Evolutionary conservation across 2,888 invertebrate genomes (phyloP), one percentile per base, ranked within the genome.

Genomic region (Lepidochitona cinerea): DNA sequence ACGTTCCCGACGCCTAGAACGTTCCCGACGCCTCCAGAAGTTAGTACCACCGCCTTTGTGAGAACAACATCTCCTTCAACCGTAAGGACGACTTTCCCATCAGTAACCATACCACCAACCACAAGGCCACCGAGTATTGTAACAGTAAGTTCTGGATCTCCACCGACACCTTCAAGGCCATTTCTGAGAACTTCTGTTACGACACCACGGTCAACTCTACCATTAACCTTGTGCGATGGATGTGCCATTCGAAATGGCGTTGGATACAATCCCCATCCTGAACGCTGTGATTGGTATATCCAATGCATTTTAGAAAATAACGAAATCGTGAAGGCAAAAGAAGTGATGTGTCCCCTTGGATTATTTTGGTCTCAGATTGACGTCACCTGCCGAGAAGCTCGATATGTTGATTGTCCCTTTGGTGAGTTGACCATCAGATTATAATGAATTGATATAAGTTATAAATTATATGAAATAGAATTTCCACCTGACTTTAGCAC

Each of bases 341-440:
- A 75, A 23, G 76, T 78, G 67, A 76, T 78, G 36, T 79, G 79
- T 53, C 71, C 79, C 18, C 29, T 72, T 7, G 79, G 77, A 12
- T 59, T 78, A 32, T 71, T 76, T 1, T 79, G 79, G 79, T 79
- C 79, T 12, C 79, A 78, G 67, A 52, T 54, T 9, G 73, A 74
- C 68, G 75, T 74, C 53, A 75, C 75, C 23, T 78, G 78, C 67
- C 72, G 74, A 14, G 73, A 75, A 74, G 75, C 78, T 3, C 23
- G 33, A 18, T 74, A 78, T 36, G 72, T 72, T 12, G 75, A 75
- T 67, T 78, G 78, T 53, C 71, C 75, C 0, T n/a, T 37, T 18
- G 75, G 78, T 78, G 69, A 70, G 78, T 4, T n/a, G n/a, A n/a
- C n/a, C n/a, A n/a, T n/a, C n/a, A n/a, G n/a, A n/a, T n/a, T n/a